Conservation (phyloP, 2,113 vertebrate species). For the Leucopsar rothschildi region DNA sequence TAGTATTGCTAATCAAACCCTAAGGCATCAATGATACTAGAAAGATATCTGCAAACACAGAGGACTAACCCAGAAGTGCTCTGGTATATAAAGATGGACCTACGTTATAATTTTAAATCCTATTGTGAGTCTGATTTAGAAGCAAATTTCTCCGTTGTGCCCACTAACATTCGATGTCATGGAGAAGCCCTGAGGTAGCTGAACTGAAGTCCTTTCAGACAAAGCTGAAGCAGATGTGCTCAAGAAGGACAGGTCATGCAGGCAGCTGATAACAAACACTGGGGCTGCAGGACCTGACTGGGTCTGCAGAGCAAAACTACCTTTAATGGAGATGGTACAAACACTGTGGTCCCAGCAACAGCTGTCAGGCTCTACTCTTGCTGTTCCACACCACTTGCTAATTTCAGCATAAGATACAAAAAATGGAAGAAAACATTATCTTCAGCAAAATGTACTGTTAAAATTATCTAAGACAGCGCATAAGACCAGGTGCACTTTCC, state of each 20-base stretch:
- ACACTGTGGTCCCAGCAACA: neutral
- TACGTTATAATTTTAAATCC: neutral
- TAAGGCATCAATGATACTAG: neutral
- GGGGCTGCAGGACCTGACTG: neutral
- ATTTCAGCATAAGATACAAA: neutral
- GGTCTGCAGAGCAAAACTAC: neutral
- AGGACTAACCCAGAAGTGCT: neutral
- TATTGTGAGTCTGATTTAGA: neutral
- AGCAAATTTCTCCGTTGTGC: neutral
- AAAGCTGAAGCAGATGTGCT: neutral
- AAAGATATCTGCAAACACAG: neutral
- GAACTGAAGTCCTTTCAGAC: neutral
- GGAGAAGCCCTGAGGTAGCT: neutral
- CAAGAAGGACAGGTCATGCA: neutral
- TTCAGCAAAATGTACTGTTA: neutral
- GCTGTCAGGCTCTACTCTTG: neutral
- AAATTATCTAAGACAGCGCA: neutral
- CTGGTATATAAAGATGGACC: neutral
- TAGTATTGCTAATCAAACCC: neutral
- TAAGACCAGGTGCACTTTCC: neutral
- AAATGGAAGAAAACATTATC: neutral
- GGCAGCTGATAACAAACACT: rapidly evolving
- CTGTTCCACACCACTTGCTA: neutral
- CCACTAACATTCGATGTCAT: rapidly evolving
- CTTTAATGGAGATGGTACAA: neutral